Evolutionary conservation across 2,797 vertebrate species (phyloP), one percentile per base, ranked within the genome.

Genomic region (Tapera naevia): DNA sequence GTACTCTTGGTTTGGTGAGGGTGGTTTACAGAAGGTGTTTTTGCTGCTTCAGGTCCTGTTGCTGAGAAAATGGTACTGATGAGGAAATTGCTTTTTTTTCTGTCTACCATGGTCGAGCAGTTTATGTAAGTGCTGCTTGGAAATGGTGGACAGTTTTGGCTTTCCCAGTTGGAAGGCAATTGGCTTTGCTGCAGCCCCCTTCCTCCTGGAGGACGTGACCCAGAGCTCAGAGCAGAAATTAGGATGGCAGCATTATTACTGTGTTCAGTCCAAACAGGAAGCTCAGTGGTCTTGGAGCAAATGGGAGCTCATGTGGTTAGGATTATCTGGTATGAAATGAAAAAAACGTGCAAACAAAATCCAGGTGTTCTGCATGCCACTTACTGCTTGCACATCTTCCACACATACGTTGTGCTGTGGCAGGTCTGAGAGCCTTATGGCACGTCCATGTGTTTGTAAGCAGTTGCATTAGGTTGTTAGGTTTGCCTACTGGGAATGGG

Each of bases 381-480:
- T 88, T 30, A 3, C 28, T 71, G 27, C 45, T 57, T 23, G 7
- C 16, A 1, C 15, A 5, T 35, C 41, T 79, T n/a, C 4, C 11
- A 57, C 62, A 70, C 28, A 71, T 27, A 0, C 0, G 3, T n/a
- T 28, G 43, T 24, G n/a, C 54, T 0, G 0, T 39, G 37, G 32
- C n/a, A 17, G 60, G 50, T 15, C 35, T 50, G 41, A 60, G 73
- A 69, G 5, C 64, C 43, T 13, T 5, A 22, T 24, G 37, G 54
- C 35, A 35, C 0, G 3, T 45, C 50, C 3, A 0, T 2, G 30
- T 46, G 33, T 45, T 35, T 33, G 41, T 62, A 21, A n/a, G 56
- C 8, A 19, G 53, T 81, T 72, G 43, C 35, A 14, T 48, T n/a
- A 62, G 21, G 15, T n/a, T 2, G 1, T 22, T 6, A 7, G n/a